A percentile compares a stretch with the other conserved stretches of the same genome.
Evolutionary conservation across 2,797 vertebrate genomes (phyloP).

Genomic region (Aratinga solstitialis): DNA sequence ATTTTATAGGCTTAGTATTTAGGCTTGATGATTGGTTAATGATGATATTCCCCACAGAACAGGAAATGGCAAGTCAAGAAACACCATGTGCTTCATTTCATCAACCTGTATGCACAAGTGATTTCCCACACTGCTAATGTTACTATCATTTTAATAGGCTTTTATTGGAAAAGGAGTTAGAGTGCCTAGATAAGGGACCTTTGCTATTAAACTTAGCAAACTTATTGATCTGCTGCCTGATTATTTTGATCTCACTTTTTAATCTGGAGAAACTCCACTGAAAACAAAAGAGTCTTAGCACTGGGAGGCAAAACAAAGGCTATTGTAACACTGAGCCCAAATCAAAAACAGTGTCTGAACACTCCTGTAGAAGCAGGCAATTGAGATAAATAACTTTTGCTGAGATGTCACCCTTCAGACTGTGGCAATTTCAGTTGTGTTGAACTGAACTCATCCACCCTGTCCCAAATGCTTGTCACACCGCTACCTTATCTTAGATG

Average conservation of each 20-base stretch:
- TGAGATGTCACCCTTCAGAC: background rate
- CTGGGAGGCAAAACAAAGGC: background rate
- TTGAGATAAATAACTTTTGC: background rate
- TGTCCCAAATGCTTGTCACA: background rate
- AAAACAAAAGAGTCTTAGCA: background rate
- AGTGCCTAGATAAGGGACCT: conserved; percentile 11
- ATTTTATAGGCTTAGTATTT: conserved; percentile 22
- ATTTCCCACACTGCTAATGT: conserved; percentile 41
- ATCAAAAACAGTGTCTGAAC: background rate
- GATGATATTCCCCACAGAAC: conserved; percentile 30
- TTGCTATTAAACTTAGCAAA: conserved; percentile 36
- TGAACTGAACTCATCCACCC: background rate
- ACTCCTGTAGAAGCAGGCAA: background rate
- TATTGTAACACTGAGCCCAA: background rate
- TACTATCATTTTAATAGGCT: conserved; percentile 55
- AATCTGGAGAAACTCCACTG: background rate
- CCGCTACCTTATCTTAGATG: background rate
- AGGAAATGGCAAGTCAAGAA: conserved; percentile 49
- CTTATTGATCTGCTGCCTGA: conserved; percentile 48
- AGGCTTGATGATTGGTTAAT: conserved; percentile 35
- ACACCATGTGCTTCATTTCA: conserved; percentile 51
- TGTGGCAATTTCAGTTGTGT: background rate
- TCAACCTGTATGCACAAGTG: conserved; percentile 48
- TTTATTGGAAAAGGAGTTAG: conserved; percentile 55
- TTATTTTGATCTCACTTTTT: conserved; percentile 46